Evolutionary conservation across 2,888 invertebrate genomes (phyloP), one percentile per base, ranked within the genome.

Genomic region (Alviniconcha strummeri): DNA sequence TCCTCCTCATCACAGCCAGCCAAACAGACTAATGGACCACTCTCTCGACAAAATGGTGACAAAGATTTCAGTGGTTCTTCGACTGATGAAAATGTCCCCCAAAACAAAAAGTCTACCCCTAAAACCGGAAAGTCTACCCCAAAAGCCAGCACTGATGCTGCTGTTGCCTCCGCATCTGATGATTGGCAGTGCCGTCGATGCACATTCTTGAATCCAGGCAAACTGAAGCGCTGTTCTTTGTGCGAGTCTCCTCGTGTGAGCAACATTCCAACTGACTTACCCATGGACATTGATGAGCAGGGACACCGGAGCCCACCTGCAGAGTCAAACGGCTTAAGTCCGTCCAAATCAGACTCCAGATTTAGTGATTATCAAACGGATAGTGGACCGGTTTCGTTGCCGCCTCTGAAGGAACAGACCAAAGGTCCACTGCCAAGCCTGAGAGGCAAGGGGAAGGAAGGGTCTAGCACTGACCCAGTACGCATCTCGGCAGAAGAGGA

Each of bases 141-240:
- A 15, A 36, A 56, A n/a, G 76, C 11, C 15, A 77, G 56, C 19
- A 52, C 52, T 76, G 52, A 5, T 75, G 74, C 52, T 0, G 69
- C 19, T 11, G 67, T n/a, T 67, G 74, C 5, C 17, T n/a, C 74
- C 36, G 17, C 72, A 71, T 54, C 56, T 19, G 67, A 67, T n/a
- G 83, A 87, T 13, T 94, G 94, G 94, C 88, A 88, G 82, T 94
- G 94, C 91, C 95, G 95, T 88, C 95, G 96, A 90, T 97, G 97
- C 92, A 97, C 97, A 0, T 94, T 97, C 67, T 95, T 96, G 88
- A 97, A 97, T 94, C 95, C 95, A 81, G 95, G 95, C 0, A 95
- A 95, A 57, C 94, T 95, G 85, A 95, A 95, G 8, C 95, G 96
- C 85, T 97, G 97, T 93, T 96, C 96, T 89, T 96, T 96, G 0